Evolutionary conservation across 2,888 invertebrate species (phyloP).

Genomic region (Dione juno): DNA sequence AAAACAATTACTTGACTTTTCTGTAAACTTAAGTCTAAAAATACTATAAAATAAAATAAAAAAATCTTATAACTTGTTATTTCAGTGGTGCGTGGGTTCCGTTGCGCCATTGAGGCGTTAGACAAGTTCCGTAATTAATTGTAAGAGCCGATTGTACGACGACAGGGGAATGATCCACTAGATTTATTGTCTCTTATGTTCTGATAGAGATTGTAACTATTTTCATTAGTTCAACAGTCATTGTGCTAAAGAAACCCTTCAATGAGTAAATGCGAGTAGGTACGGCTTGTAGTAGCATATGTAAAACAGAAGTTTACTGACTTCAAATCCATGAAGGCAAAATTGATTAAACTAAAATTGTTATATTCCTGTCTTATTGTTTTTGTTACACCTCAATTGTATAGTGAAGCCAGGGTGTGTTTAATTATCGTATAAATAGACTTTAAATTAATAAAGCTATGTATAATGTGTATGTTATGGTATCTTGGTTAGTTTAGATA

Average conservation of each 20-base stretch:
- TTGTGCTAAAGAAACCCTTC: slow-evolving; percentile 23
- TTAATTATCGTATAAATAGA: too few species aligned
- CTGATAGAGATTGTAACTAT: slow-evolving; percentile 45
- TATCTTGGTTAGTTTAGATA: too few species aligned
- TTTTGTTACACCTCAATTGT: neutral
- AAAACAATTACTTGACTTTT: too few species aligned
- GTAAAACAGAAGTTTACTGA: neutral
- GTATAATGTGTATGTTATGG: too few species aligned
- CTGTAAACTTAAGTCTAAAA: too few species aligned
- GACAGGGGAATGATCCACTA: slow-evolving; percentile 53
- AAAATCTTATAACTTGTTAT: slow-evolving; percentile 32
- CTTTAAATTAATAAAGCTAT: too few species aligned
- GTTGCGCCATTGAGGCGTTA: slow-evolving; percentile 46
- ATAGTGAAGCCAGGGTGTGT: too few species aligned
- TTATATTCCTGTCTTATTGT: neutral
- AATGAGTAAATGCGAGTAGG: neutral
- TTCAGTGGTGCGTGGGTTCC: slow-evolving; percentile 41
- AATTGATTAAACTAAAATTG: neutral
- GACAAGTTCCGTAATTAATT: slow-evolving; percentile 55
- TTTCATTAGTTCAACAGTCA: slow-evolving; percentile 40
- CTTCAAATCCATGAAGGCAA: neutral
- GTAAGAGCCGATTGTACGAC: slow-evolving; percentile 52
- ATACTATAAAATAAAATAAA: too few species aligned
- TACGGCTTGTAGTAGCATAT: neutral
- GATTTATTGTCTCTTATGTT: slow-evolving; percentile 52